Evolutionary conservation across 1,140 invertebrate genomes (phyloP).

Genomic region (Varroa destructor): DNA sequence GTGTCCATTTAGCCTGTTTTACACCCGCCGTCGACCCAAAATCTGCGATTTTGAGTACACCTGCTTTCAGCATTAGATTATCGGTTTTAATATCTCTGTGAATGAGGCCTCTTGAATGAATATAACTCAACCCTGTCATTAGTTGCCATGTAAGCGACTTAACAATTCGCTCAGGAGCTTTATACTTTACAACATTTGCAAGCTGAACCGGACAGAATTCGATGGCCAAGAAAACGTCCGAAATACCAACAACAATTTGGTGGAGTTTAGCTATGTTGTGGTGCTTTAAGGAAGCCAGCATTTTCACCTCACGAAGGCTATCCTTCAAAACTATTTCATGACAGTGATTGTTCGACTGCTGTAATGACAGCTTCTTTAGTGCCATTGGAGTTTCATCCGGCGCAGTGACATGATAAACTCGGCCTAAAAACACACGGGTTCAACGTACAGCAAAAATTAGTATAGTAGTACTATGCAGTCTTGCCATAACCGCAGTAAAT

Average conservation of each 20-base stretch:
- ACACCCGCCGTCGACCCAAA: conserved; percentile 1
- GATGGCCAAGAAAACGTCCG: background rate
- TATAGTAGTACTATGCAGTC: too few relatives aligned
- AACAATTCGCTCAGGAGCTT: background rate
- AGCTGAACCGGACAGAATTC: conserved; percentile 10
- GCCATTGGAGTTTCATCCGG: background rate
- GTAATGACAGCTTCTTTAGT: conserved; percentile 11
- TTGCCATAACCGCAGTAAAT: too few relatives aligned
- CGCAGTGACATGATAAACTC: background rate
- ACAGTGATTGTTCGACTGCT: background rate
- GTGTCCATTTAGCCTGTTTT: conserved; percentile 41
- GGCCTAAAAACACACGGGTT: background rate
- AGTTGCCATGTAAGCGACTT: background rate
- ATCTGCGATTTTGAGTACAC: conserved; percentile 17
- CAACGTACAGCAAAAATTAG: too few relatives aligned
- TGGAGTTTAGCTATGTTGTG: conserved; percentile 16
- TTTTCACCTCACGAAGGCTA: conserved; percentile 19
- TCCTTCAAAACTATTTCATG: conserved; percentile 10
- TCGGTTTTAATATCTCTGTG: conserved; percentile 17
- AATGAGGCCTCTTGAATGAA: background rate
- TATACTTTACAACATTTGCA: background rate
- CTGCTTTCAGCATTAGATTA: conserved; percentile 12
- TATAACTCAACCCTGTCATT: conserved; percentile 17
- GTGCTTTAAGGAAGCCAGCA: background rate
- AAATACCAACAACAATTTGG: background rate